Percentiles rank a stretch among this genome's conserved stretches.
Conservation (phyloP, 1,140 invertebrate species). For the Formica exsecta region DNA sequence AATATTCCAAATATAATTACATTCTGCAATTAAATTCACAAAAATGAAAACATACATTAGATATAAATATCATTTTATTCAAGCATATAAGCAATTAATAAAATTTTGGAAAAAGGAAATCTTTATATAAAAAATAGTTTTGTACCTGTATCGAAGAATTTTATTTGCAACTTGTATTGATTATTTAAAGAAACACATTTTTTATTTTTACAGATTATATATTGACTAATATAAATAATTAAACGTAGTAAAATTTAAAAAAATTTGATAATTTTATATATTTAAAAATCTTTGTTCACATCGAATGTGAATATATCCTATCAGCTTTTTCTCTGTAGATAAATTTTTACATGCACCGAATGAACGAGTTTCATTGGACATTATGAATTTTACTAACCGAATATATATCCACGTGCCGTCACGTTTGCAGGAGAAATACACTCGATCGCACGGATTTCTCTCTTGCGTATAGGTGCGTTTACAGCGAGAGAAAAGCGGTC, state of each 20-base stretch:
- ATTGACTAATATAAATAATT: not conserved
- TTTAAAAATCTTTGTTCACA: not conserved
- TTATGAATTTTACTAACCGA: conserved; percentile 14
- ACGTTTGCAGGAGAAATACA: conserved; percentile 21
- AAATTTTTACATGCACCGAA: not conserved
- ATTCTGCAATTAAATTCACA: not conserved
- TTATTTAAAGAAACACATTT: not conserved
- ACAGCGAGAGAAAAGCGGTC: conserved; percentile 50
- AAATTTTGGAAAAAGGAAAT: not conserved
- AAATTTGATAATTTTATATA: not conserved
- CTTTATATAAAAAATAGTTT: not conserved
- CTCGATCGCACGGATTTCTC: conserved; percentile 26
- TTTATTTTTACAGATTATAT: not conserved
- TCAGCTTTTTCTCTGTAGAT: not conserved
- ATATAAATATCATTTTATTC: not conserved
- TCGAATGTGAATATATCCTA: not conserved
- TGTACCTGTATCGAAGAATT: not conserved
- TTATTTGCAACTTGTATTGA: not conserved
- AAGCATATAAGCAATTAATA: not conserved
- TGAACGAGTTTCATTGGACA: conserved; percentile 32
- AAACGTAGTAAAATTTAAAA: not conserved
- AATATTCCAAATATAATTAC: conserved; percentile 11
- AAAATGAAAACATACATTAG: not conserved
- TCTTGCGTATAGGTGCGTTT: conserved; percentile 40
- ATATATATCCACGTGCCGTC: conserved; percentile 6